Conservation (phyloP, 2,888 invertebrate genomes). For the Incurvaria masculella region DNA sequence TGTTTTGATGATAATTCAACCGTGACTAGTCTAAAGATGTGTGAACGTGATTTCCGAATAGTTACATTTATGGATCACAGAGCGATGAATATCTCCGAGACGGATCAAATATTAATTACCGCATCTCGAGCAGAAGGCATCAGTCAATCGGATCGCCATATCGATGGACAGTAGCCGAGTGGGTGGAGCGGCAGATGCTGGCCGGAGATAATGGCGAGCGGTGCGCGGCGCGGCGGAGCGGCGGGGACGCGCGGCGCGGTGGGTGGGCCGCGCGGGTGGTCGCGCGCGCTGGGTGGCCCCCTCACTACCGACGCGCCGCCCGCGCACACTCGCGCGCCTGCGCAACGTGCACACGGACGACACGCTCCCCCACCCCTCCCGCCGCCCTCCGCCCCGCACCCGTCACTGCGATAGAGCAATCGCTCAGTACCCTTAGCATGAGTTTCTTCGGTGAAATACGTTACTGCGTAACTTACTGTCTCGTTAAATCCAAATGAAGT, state of each 20-base stretch:
- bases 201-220: constrained; percentile 8
- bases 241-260: constrained; percentile 43
- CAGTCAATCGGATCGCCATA: constrained; percentile 15
- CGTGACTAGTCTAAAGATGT: too few relatives aligned
- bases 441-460: too few relatives aligned
- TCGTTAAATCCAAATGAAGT: too few relatives aligned
- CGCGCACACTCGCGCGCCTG: constrained; percentile 39
- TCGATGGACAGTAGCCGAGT: constrained; percentile 23
- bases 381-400: constrained; percentile 12
- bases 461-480: too few relatives aligned
- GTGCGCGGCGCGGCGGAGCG: constrained; percentile 35
- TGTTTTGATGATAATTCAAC: too few relatives aligned
- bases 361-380: constrained; percentile 20
- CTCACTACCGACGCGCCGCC: constrained; percentile 27
- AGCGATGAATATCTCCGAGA: constrained; percentile 7
- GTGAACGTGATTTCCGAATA: too few relatives aligned
- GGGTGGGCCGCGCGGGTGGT: constrained; percentile 54
- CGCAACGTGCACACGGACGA: constrained; percentile 37
- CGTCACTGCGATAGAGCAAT: constrained; percentile 53
- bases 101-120: constrained; percentile 27
- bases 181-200: constrained; percentile 13
- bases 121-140: not conserved
- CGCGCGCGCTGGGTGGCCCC: constrained; percentile 51
- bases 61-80: too few relatives aligned
- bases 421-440: too few relatives aligned